Evolutionary conservation across 2,888 invertebrate genomes (phyloP).

Genomic region (Mesorhabditis belari): DNA sequence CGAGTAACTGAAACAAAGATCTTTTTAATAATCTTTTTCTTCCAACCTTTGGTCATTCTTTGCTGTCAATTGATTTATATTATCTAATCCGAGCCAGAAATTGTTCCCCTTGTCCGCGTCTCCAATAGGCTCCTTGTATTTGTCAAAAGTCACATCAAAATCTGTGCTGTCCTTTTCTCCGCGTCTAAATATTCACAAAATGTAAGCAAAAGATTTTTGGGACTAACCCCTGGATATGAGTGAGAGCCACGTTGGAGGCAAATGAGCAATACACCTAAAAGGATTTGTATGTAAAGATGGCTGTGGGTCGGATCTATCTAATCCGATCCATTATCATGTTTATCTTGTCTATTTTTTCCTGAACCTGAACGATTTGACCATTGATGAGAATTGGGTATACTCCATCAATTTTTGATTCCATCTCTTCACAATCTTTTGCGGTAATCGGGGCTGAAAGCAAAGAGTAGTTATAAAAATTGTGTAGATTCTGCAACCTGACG

Average conservation of each 20-base stretch:
- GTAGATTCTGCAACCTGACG: too few species aligned
- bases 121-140: conserved; percentile 15
- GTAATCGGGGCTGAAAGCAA: neutral
- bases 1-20: neutral
- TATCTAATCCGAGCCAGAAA: conserved; percentile 29
- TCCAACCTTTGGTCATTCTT: neutral
- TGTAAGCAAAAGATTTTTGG: neutral
- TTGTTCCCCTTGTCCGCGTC: conserved; percentile 12
- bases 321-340: neutral
- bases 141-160: conserved; percentile 6
- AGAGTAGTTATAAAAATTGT: too few species aligned
- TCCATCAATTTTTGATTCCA: neutral
- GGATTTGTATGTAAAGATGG: too few species aligned
- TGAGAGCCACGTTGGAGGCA: neutral
- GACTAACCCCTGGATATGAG: neutral
- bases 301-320: neutral
- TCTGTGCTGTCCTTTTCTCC: conserved; percentile 1
- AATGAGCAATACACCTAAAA: neutral
- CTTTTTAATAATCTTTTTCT: neutral
- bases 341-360: neutral
- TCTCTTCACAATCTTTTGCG: neutral
- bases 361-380: conserved; percentile 10
- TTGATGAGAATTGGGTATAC: neutral
- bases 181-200: conserved; percentile 3
- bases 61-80: conserved; percentile 13